Evolutionary conservation across 2,113 vertebrate species (phyloP).

Genomic region (Menidia beryllina): DNA sequence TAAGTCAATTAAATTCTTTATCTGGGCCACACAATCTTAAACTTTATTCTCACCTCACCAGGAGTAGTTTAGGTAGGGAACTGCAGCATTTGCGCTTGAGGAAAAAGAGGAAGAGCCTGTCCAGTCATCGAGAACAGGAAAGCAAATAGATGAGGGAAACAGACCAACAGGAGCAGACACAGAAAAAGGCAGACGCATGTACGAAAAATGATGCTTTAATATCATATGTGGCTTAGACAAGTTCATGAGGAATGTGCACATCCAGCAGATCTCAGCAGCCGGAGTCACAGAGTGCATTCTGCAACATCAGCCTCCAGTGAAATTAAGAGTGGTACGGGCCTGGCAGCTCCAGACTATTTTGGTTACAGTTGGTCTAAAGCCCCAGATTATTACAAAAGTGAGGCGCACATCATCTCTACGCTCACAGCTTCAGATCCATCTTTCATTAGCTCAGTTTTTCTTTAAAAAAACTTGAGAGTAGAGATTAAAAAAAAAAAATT

Average conservation of each 20-base stretch:
- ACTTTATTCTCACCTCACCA: too few species aligned
- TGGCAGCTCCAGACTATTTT: background rate
- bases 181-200: slow-evolving; percentile 12
- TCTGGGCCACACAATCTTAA: background rate
- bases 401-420: background rate
- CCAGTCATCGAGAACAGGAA: slow-evolving; percentile 30
- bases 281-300: slow-evolving; percentile 47
- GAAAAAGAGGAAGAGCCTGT: slow-evolving; percentile 10
- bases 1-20: background rate
- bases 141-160: slow-evolving; percentile 43
- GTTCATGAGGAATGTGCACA: slow-evolving; percentile 59
- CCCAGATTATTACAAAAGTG: background rate
- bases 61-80: background rate
- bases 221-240: slow-evolving; percentile 39
- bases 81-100: slow-evolving; percentile 10
- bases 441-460: background rate
- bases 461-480: too few species aligned
- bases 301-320: slow-evolving; percentile 26
- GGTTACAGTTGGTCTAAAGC: slow-evolving; percentile 2
- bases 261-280: slow-evolving; percentile 48
- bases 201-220: slow-evolving; percentile 34
- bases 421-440: background rate
- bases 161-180: slow-evolving; percentile 30
- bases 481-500: too few species aligned
- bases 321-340: background rate